phyloP scores from a whole-genome alignment of 2,113 vertebrate species.

The Opisthocomus hoazin region DNA sequence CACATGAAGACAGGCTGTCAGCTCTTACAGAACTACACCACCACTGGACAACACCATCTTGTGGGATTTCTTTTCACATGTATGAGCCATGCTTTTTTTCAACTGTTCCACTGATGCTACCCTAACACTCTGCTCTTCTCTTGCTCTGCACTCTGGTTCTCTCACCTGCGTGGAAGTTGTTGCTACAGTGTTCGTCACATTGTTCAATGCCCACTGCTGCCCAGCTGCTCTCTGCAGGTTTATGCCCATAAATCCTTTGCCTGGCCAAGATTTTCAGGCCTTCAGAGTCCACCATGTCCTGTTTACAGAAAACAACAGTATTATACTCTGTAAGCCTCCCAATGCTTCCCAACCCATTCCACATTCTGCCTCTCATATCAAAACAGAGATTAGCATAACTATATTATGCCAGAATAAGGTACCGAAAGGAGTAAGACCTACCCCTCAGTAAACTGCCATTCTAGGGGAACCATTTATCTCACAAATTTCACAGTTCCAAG shows the following conservation, averaged over 20 bases:
- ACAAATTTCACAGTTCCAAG: background rate
- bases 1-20: background rate
- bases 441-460: background rate
- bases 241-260: background rate
- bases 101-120: background rate
- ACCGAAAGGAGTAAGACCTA: rapidly evolving
- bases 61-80: background rate
- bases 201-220: background rate
- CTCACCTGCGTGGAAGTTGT: constrained; percentile 52
- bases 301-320: background rate
- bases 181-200: background rate
- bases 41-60: rapidly evolving
- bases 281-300: constrained; percentile 75
- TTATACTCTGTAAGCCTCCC: background rate
- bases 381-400: no score
- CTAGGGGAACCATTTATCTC: background rate
- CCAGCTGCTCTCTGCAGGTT: background rate
- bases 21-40: background rate
- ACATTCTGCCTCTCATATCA: background rate
- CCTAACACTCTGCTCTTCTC: rapidly evolving
- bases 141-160: background rate
- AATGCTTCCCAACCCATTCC: background rate
- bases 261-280: constrained; percentile 55
- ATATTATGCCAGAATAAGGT: background rate
- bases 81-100: background rate